A percentile compares a stretch with the other conserved stretches of the same genome.
phyloP scores from a whole-genome alignment of 35 echinoderm and acorn worm genomes.

The Stichopus chloronotus region DNA sequence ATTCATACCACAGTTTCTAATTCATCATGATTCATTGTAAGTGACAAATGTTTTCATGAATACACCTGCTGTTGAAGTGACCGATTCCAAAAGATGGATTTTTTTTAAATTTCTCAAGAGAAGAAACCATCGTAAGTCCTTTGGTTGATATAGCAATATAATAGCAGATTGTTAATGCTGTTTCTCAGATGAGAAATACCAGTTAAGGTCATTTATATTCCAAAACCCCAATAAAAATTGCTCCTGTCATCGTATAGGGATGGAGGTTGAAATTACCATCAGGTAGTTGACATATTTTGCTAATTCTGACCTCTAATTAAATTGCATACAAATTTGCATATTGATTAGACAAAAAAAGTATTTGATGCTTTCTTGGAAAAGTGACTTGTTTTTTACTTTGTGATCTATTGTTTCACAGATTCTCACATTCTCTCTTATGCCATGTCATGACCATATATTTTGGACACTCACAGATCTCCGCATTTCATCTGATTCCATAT shows the following conservation, averaged over 20 bases:
- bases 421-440: too few relatives aligned
- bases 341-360: not conserved
- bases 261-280: not conserved
- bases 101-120: not conserved
- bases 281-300: not conserved
- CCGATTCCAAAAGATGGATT: not conserved
- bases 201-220: not conserved
- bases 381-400: too few relatives aligned
- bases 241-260: not conserved
- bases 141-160: not conserved
- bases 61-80: not conserved
- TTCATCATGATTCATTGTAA: not conserved
- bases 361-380: too few relatives aligned
- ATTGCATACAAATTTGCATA: not conserved
- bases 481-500: too few relatives aligned
- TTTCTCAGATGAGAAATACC: not conserved
- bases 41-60: not conserved
- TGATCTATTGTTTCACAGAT: too few relatives aligned
- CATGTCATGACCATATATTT: too few relatives aligned
- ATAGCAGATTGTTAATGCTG: not conserved
- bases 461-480: too few relatives aligned
- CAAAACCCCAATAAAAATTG: constrained; percentile 4
- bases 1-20: not conserved
- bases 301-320: not conserved
- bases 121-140: not conserved